Evolutionary conservation across 1,140 invertebrate genomes (phyloP).

Genomic region (Magallana ariakensis): DNA sequence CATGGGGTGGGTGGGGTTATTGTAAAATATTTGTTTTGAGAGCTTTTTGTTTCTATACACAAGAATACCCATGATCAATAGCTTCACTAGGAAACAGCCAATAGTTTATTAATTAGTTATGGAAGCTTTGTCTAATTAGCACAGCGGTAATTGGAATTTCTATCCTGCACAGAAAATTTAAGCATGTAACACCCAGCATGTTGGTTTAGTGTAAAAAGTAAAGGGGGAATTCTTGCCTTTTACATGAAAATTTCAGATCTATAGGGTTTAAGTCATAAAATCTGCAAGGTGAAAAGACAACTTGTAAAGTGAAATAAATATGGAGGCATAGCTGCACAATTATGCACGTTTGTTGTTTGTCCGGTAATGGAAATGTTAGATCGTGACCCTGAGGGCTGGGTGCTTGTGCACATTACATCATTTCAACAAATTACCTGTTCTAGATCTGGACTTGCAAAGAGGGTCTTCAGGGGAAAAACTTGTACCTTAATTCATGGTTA

Average conservation of each 20-base stretch:
- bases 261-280: too few species aligned
- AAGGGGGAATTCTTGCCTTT: too few species aligned
- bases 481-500: not conserved
- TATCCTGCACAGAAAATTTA: too few species aligned
- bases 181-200: too few species aligned
- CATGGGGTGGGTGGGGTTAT: too few species aligned
- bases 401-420: conserved; percentile 17
- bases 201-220: too few species aligned
- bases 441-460: not conserved
- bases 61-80: not conserved
- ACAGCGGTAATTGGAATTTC: conserved; percentile 1
- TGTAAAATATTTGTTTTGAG: too few species aligned
- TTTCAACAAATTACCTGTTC: conserved; percentile 25
- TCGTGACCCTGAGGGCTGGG: not conserved
- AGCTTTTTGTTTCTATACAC: not conserved
- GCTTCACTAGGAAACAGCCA: not conserved
- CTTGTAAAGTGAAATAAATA: not conserved
- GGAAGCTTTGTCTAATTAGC: not conserved
- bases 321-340: not conserved
- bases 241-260: too few species aligned
- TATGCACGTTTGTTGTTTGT: conserved; percentile 21
- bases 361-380: not conserved
- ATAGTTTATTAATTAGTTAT: conserved; percentile 7
- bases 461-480: not conserved
- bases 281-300: too few species aligned